Base-by-base conservation (phyloP, 2,113 vertebrate species). In the Tapirus terrestris region DNA sequence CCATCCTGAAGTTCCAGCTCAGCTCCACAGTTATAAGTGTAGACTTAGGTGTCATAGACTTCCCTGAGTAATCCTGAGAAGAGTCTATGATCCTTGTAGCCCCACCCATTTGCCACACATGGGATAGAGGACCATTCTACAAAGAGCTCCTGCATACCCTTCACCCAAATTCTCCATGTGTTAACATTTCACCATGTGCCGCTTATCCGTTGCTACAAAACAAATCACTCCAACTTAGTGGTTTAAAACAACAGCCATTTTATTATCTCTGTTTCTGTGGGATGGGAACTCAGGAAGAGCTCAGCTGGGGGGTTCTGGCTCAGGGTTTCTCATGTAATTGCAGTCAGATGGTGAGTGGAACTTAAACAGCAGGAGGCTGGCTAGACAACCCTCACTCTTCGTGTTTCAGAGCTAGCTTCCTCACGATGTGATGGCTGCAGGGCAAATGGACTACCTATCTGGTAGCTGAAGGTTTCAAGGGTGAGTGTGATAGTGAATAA, bases 201-300 rank as follows among this genome's bases (percentile, higher is more conserved):
- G 29, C 6, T 72, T 63, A 90, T n/a, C 63, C 81, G 25, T 67
- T 56, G 60, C 68, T 91, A 77, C 23, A 51, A 67, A 96, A 76
- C 3, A 43, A 81, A 80, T 39, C 72, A 65, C 16, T 53, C 36
- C 73, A 84, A 94, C 18, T 65, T 68, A 68, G 73, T 68, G 58
- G 43, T 94, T 53, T 93, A 84, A 82, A 92, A 65, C 12, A 70
- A 58, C 6, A 25, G 48, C 31, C 8, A 33, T 81, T 93, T 91
- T 8, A 43, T 89, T 63, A 58, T 93, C 81, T 96, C 67, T 7
- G 17, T 83, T 93, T 86, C 72, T 93, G 39, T 94, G 75, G 82
- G 33, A 43, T 65, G 53, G 45, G 68, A 45, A 75, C 80, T 88
- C 89, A 75, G 67, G 73, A 79, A 76, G 81, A 65, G 45, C 33